Evolutionary conservation across 2,888 invertebrate species (phyloP), one percentile per base, ranked within the genome.

Genomic region (Xestoiulus laeticollis): DNA sequence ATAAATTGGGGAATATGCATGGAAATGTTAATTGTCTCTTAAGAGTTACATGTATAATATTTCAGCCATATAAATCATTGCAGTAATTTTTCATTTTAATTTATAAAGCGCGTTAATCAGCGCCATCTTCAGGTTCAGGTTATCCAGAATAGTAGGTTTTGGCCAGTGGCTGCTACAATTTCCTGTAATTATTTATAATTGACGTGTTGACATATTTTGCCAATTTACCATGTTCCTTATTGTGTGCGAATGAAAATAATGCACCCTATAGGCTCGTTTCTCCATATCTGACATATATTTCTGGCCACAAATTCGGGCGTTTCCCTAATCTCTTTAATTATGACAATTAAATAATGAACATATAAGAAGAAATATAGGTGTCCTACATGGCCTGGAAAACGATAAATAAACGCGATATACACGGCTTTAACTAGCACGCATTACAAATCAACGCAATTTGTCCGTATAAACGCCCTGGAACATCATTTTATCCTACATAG

Each of bases 341-440:
- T 78, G 78, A 78, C 78, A 26, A 78, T 78, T 78, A 78, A 78
- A 78, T 78, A 78, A 78, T 78, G 68, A 68, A 68, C 26, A 4
- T 26, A 26, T 78, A 14, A 26, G 30, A 78, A 78, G 78, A 32
- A 78, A 78, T 30, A 78, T 26, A 78, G 78, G 30, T 78, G 78
- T 78, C 78, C 78, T 78, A 78, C 78, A 78, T 78, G 30, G 78
- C 30, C 78, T 30, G 26, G 78, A 78, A 78, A 78, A 30, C 78
- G 78, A 78, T 78, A 78, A 78, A 78, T 78, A 78, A 68, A 78
- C 16, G 78, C 78, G 78, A 78, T 78, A 14, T 30, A 78, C 78
- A 78, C 30, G 78, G 78, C 2, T 78, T 30, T 78, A 78, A 78
- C 30, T 78, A 78, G 78, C 30, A 32, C 30, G 30, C 30, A 78